These are phyloP conservation scores for Trichonephila clavata DNA, from an alignment of 1,140 invertebrate genomes.

Conservation along the genomic window DNA sequence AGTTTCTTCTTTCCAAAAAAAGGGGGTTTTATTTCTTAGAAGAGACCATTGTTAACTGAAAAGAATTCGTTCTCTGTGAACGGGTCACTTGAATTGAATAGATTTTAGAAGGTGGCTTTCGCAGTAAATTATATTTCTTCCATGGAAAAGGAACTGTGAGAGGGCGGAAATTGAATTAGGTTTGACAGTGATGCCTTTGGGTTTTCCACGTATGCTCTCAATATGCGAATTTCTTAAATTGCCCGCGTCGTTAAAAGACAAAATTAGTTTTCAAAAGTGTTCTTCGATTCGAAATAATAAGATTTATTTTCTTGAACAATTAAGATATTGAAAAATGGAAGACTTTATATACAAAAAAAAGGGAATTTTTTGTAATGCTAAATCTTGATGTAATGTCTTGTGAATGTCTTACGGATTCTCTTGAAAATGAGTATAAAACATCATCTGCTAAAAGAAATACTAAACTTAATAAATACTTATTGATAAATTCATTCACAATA, in stretches of 20 bases:
- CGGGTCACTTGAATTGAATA: neutral
- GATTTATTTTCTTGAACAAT: neutral
- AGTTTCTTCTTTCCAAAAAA: neutral
- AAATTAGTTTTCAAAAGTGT: neutral
- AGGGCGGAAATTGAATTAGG: neutral
- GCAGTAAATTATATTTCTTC: slow-evolving; percentile 20
- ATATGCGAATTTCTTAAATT: neutral
- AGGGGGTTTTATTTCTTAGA: neutral
- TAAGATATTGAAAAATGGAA: neutral
- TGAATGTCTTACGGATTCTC: no score
- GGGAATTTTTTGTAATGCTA: no score
- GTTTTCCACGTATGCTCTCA: neutral
- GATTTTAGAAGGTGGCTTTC: neutral
- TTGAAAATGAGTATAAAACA: no score
- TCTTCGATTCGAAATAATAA: neutral
- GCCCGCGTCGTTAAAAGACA: neutral
- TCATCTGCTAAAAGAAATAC: no score
- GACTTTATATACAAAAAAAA: neutral
- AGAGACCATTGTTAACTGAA: neutral
- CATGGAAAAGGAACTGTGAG: neutral
- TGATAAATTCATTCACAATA: no score
- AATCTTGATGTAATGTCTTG: no score
- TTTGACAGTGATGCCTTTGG: neutral
- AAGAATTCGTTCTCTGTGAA: neutral
- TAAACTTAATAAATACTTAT: no score